A percentile compares a stretch with the other conserved stretches of the same genome.
Evolutionary conservation across 2,888 invertebrate genomes (phyloP).

Genomic region (Andrena bucephala): DNA sequence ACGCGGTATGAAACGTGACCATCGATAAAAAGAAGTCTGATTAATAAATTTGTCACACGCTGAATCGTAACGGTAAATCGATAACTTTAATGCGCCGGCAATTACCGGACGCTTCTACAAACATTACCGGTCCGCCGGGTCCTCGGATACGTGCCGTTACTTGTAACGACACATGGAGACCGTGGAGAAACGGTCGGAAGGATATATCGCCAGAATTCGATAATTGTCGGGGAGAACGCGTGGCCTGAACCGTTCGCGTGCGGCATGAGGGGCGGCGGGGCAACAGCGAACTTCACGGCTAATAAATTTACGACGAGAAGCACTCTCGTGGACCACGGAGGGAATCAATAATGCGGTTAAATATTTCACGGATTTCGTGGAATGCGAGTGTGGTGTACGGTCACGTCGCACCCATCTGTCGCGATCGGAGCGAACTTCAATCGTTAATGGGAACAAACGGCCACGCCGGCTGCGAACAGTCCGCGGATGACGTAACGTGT

Average conservation of each 20-base stretch:
- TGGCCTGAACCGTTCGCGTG: slow-evolving; percentile 66
- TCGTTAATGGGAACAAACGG: slow-evolving; percentile 82
- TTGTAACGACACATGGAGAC: slow-evolving; percentile 52
- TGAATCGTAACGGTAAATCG: slow-evolving; percentile 60
- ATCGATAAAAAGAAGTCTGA: slow-evolving; percentile 22
- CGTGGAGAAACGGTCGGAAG: slow-evolving; percentile 54
- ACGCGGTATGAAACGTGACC: background rate
- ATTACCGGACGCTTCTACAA: slow-evolving; percentile 59
- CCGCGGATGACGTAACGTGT: slow-evolving; percentile 72
- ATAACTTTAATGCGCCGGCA: slow-evolving; percentile 40
- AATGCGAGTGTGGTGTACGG: slow-evolving; percentile 78
- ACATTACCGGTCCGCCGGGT: slow-evolving; percentile 47
- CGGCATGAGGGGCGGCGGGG: slow-evolving; percentile 33
- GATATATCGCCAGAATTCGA: slow-evolving; percentile 73
- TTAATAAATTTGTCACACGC: slow-evolving; percentile 55
- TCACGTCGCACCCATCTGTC: slow-evolving; percentile 82
- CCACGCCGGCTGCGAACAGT: slow-evolving; percentile 69
- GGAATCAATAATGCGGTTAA: slow-evolving; percentile 82
- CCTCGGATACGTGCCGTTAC: slow-evolving; percentile 64
- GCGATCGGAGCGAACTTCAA: slow-evolving; percentile 80
- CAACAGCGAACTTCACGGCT: slow-evolving; percentile 71
- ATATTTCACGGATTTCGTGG: slow-evolving; percentile 82
- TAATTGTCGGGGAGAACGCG: slow-evolving; percentile 69
- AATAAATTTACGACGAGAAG: slow-evolving; percentile 78
- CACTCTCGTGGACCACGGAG: slow-evolving; percentile 75